Percentiles rank a stretch among this genome's conserved stretches.
Evolutionary conservation across 2,113 vertebrate species (phyloP).

Genomic region (Aspiorhynchus laticeps): DNA sequence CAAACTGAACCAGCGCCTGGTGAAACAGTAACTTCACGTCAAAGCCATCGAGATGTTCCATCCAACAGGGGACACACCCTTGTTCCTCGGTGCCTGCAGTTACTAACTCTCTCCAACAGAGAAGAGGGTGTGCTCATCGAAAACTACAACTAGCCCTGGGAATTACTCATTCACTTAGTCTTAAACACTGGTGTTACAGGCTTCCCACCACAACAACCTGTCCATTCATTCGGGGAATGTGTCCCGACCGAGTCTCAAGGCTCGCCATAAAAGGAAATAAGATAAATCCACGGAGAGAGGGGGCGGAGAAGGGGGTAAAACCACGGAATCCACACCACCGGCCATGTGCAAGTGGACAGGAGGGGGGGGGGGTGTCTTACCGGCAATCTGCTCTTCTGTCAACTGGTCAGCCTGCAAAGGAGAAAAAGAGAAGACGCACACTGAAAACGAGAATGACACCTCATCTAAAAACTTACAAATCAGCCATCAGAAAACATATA

Average conservation of each 20-base stretch:
- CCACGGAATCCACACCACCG: slow-evolving; percentile 62
- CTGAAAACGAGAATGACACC: neutral
- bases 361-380: slow-evolving; percentile 76
- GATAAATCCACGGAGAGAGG: slow-evolving; percentile 69
- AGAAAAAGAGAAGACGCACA: slow-evolving; percentile 1
- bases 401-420: slow-evolving; percentile 96
- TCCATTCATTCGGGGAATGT: slow-evolving; percentile 69
- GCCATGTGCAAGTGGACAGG: slow-evolving; percentile 56
- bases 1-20: neutral
- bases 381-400: slow-evolving; percentile 99
- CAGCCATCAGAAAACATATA: neutral
- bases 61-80: slow-evolving; percentile 49
- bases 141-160: slow-evolving; percentile 20
- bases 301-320: slow-evolving; percentile 45
- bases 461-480: neutral
- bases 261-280: slow-evolving; percentile 77
- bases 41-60: slow-evolving; percentile 8
- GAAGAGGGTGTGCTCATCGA: slow-evolving; percentile 23
- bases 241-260: slow-evolving; percentile 62
- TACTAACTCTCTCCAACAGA: slow-evolving; percentile 24
- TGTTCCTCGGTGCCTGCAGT: slow-evolving; percentile 20
- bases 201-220: slow-evolving; percentile 54
- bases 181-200: neutral
- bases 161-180: neutral
- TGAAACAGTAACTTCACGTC: neutral